These are phyloP conservation scores for Bicyclus anynana DNA, from an alignment of 1,140 invertebrate genomes.

Conservation along the genomic window DNA sequence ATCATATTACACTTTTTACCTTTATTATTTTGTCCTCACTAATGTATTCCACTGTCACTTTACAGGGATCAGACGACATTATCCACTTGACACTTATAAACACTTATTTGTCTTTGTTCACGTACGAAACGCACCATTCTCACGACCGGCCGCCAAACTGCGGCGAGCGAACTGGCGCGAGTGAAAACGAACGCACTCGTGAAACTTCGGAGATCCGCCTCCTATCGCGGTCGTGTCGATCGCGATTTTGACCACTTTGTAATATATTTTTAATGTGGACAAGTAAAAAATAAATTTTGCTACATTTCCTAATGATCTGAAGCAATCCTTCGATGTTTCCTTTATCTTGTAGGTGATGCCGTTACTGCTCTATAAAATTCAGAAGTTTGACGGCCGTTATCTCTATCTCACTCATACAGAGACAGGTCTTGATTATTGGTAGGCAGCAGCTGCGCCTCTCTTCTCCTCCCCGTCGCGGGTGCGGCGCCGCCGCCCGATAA, in stretches of 20 bases:
- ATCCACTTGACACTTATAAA: slow-evolving; percentile 66
- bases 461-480: slow-evolving; percentile 73
- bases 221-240: slow-evolving; percentile 62
- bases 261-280: slow-evolving; percentile 1
- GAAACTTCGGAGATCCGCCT: slow-evolving; percentile 70
- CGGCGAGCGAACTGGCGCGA: slow-evolving; percentile 65
- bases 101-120: slow-evolving; percentile 65
- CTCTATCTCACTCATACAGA: slow-evolving; percentile 54
- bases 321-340: not conserved
- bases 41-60: slow-evolving; percentile 72
- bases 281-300: slow-evolving; percentile 1
- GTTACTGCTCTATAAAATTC: slow-evolving; percentile 7
- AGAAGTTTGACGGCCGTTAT: slow-evolving; percentile 34
- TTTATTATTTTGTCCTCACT: slow-evolving; percentile 70
- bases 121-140: slow-evolving; percentile 66
- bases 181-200: slow-evolving; percentile 50
- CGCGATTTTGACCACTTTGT: slow-evolving; percentile 22
- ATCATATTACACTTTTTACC: slow-evolving; percentile 61
- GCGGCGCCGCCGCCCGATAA: slow-evolving; percentile 72
- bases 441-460: slow-evolving; percentile 75
- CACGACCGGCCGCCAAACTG: slow-evolving; percentile 72
- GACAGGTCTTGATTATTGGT: slow-evolving; percentile 75
- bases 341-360: not conserved
- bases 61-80: slow-evolving; percentile 73
- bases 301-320: not conserved